Evolutionary conservation across 2,797 vertebrate genomes (phyloP).

Genomic region (Gadopsis bispinosus): DNA sequence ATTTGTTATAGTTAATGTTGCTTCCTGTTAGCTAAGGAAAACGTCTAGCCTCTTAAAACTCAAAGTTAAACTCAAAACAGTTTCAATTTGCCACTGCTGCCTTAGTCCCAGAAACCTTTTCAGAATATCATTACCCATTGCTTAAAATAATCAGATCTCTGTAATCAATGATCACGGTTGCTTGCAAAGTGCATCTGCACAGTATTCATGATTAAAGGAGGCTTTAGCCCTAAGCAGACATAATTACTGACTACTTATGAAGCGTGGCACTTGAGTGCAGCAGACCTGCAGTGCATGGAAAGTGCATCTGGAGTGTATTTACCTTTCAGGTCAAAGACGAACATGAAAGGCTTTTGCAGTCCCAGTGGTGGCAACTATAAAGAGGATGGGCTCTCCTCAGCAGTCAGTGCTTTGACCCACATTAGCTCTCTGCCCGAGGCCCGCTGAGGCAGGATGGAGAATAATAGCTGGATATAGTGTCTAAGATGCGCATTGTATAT

Average conservation of each 20-base stretch:
- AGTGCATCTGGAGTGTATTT: constrained; percentile 64
- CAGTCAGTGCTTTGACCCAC: constrained; percentile 73
- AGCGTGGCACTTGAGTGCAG: constrained; percentile 28
- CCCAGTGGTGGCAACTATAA: constrained; percentile 60
- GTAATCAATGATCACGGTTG: constrained; percentile 11
- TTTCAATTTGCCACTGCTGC: not conserved
- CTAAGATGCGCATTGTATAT: constrained; percentile 50
- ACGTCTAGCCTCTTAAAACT: not conserved
- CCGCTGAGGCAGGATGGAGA: constrained; percentile 44
- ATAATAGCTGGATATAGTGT: constrained; percentile 57
- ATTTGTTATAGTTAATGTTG: not conserved
- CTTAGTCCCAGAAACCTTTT: constrained; percentile 1
- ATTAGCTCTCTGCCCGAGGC: constrained; percentile 63
- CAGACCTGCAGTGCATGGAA: constrained; percentile 52
- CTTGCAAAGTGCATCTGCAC: constrained; percentile 22
- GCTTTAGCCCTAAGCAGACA: constrained; percentile 28
- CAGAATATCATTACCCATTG: not conserved
- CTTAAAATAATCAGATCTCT: constrained; percentile 31
- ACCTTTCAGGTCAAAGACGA: constrained; percentile 72
- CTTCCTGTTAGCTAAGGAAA: not conserved
- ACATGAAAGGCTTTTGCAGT: constrained; percentile 65
- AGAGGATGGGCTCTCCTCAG: constrained; percentile 61
- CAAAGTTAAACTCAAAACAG: not conserved
- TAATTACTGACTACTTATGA: constrained; percentile 34
- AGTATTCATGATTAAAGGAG: constrained; percentile 36